Evolutionary conservation across 2,797 vertebrate species (phyloP).

Genomic region (Manis pentadactyla): DNA sequence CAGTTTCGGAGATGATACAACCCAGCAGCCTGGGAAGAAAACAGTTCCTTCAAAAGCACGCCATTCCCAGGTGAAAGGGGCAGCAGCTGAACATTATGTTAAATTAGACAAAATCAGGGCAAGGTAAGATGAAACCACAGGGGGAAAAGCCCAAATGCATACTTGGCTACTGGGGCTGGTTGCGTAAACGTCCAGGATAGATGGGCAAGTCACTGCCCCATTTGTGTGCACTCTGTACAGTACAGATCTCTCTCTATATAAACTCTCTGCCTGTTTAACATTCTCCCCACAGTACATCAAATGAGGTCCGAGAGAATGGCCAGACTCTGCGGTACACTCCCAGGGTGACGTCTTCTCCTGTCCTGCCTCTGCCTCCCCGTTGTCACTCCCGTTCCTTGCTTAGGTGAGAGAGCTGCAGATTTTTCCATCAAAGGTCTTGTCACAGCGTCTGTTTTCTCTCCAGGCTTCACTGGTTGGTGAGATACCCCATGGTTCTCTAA

Average conservation of each 20-base stretch:
- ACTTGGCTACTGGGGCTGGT: not conserved
- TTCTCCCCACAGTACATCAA: not conserved
- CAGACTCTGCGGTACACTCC: not conserved
- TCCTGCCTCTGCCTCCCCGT: not conserved
- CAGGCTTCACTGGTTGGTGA: not conserved
- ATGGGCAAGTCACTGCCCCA: not conserved
- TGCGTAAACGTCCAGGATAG: not conserved
- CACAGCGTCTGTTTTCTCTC: not conserved
- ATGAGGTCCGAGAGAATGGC: not conserved
- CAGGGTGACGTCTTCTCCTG: not conserved
- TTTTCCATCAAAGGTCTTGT: constrained; percentile 35
- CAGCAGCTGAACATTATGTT: constrained; percentile 40
- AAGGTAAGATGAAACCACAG: not conserved
- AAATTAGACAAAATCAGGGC: not conserved
- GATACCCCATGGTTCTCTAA: not conserved
- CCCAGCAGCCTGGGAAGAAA: constrained; percentile 62
- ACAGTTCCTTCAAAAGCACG: constrained; percentile 7
- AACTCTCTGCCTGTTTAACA: not conserved
- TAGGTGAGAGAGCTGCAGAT: not conserved
- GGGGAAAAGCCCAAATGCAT: not conserved
- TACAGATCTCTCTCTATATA: not conserved
- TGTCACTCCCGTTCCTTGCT: not conserved
- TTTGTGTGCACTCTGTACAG: not conserved
- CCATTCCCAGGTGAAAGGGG: not conserved
- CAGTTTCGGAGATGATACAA: constrained; percentile 53